Base-by-base conservation (phyloP, 1,140 invertebrate genomes). In the Drosophila nannoptera region DNA sequence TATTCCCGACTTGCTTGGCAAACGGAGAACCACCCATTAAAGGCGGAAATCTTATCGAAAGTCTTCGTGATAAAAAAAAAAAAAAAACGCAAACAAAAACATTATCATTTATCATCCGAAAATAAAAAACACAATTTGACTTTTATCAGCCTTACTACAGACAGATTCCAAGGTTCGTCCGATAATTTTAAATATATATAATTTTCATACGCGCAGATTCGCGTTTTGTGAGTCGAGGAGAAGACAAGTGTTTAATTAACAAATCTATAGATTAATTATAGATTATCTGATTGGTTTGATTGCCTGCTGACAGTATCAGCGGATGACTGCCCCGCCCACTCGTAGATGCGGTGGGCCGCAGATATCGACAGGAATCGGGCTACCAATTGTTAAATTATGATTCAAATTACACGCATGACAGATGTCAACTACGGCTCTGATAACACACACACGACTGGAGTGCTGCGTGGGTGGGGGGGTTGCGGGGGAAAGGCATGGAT, bases 391-490 rank as follows among this genome's bases (percentile, higher is more conserved):
- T 86, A 77, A 86, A 86, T 77, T 75, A 75, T 69, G 81, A 77
- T 77, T 78, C 78, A 83, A 73, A 69, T 81, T 78, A 86, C 77
- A 83, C 65, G 83, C 78, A 16, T 82, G 83, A 87, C 83, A 87
- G 72, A 78, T 83, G 83, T 87, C 83, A 76, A 62, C 70, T 40
- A 63, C 38, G 43, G 45, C 66, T 38, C 65, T 73, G 80, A 83
- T 83, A 80, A 76, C 65, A 78, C 32, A 22, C 35, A 52, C 33
- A 32, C 5, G n/a, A 12, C 29, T 38, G 7, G 9, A 32, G 22
- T 32, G 52, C 36, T 43, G 46, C 12, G 8, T n/a, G 12, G 33
- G 45, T 9, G 9, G 22, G 29, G 31, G 12, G 7, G 12, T 6
- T 45, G 52, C 7, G 46, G 7, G 7, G 22, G 22, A 22, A 22